Conservation (phyloP, 2,797 vertebrate species). For the Lagodon rhomboides region DNA sequence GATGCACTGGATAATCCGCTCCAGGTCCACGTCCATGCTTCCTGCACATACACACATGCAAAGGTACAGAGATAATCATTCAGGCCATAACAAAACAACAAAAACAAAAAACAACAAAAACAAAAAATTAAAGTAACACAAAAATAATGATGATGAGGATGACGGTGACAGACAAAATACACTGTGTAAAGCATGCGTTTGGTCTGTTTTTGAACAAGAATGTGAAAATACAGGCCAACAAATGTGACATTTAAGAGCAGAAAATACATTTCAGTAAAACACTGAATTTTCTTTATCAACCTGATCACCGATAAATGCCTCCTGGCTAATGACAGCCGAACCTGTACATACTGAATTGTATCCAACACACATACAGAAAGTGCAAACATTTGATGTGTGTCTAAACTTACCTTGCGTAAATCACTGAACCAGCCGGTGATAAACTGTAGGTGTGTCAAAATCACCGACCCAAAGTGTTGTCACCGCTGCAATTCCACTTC, state of each 20-base stretch:
- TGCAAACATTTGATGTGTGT: neutral
- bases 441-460: neutral
- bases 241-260: neutral
- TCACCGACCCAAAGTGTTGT: neutral
- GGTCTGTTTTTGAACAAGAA: neutral
- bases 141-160: slow-evolving; percentile 28
- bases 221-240: neutral
- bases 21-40: slow-evolving; percentile 82
- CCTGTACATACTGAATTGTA: neutral
- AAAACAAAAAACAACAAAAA: too few relatives aligned
- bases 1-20: slow-evolving; percentile 83
- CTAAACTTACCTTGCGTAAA: slow-evolving; percentile 52
- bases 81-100: slow-evolving; percentile 46
- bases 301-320: neutral
- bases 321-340: neutral
- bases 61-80: slow-evolving; percentile 25
- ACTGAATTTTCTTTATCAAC: neutral
- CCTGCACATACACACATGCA: slow-evolving; percentile 19
- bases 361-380: neutral
- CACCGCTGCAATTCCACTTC: slow-evolving; percentile 1
- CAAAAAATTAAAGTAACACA: slow-evolving; percentile 67
- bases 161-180: neutral
- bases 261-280: neutral
- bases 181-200: neutral
- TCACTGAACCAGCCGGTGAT: slow-evolving; percentile 28